These are phyloP conservation scores for Eunapius fragilis DNA, from an alignment of 37 sponge, comb jelly and placozoan genomes.

Conservation along the genomic window DNA sequence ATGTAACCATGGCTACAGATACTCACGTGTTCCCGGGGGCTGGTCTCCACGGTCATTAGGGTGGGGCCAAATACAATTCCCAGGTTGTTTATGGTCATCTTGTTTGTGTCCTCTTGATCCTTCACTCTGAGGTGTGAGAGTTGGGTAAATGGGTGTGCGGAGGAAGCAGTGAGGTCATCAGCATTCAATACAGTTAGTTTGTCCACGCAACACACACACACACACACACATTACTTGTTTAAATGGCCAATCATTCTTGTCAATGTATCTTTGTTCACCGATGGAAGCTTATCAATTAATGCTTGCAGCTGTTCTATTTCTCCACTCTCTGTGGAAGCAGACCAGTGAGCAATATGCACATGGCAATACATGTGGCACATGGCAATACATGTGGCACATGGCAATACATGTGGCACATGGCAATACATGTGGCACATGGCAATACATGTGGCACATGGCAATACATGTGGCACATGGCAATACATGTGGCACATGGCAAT, in stretches of 20 bases:
- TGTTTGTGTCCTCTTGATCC: slow-evolving; percentile 57
- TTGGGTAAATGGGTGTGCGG: neutral
- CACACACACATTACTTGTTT: slow-evolving; percentile 49
- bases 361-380: too few relatives aligned
- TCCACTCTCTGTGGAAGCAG: slow-evolving; percentile 14
- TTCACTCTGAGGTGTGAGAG: slow-evolving; percentile 45
- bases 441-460: too few relatives aligned
- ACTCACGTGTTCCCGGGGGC: neutral
- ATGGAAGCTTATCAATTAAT: slow-evolving; percentile 68
- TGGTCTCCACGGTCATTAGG: slow-evolving; percentile 76
- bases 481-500: too few relatives aligned
- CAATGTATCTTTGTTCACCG: slow-evolving; percentile 76
- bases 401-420: too few relatives aligned
- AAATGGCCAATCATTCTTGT: slow-evolving; percentile 71
- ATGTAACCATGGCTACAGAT: neutral
- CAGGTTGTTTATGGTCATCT: slow-evolving; percentile 71
- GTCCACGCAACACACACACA: slow-evolving; percentile 42
- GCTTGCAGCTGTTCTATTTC: slow-evolving; percentile 67
- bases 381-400: too few relatives aligned
- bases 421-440: too few relatives aligned
- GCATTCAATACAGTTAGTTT: neutral
- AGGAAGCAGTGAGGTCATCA: neutral
- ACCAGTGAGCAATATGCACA: neutral
- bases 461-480: too few relatives aligned
- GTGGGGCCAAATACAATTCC: slow-evolving; percentile 78